Percentiles rank a stretch among this genome's conserved stretches.
These are phyloP conservation scores for Tursiops truncatus DNA, from an alignment of 2,113 vertebrate genomes.

Conservation along the genomic window DNA sequence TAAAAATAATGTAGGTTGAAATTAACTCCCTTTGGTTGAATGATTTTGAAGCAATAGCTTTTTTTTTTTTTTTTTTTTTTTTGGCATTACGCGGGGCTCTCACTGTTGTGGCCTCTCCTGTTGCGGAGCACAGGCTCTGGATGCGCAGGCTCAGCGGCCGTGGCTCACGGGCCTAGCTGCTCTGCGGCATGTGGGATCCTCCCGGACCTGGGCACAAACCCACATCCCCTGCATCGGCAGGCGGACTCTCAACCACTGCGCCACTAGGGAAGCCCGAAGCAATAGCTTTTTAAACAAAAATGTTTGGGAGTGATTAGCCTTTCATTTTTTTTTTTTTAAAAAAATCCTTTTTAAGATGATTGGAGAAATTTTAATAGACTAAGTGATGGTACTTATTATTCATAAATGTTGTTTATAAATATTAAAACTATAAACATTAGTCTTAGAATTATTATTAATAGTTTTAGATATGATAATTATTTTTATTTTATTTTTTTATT, in stretches of 20 bases:
- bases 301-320: not conserved
- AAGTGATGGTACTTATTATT: not conserved
- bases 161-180: too few relatives aligned
- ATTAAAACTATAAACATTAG: not conserved
- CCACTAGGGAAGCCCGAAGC: not conserved
- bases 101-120: too few relatives aligned
- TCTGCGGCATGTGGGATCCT: too few relatives aligned
- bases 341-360: not conserved
- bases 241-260: too few relatives aligned
- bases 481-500: too few relatives aligned
- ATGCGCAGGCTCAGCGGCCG: too few relatives aligned
- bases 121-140: too few relatives aligned
- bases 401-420: not conserved
- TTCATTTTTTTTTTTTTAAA: not conserved
- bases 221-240: too few relatives aligned
- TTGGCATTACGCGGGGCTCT: too few relatives aligned
- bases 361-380: not conserved
- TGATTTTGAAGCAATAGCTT: not conserved
- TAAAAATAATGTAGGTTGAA: slow-evolving; percentile 27
- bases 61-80: not conserved
- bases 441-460: not conserved
- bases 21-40: not conserved
- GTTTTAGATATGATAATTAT: too few relatives aligned
- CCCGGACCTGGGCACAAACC: too few relatives aligned
- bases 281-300: not conserved